Conservation (phyloP, 2,113 vertebrate species). For the Herpailurus yagouaroundi region DNA sequence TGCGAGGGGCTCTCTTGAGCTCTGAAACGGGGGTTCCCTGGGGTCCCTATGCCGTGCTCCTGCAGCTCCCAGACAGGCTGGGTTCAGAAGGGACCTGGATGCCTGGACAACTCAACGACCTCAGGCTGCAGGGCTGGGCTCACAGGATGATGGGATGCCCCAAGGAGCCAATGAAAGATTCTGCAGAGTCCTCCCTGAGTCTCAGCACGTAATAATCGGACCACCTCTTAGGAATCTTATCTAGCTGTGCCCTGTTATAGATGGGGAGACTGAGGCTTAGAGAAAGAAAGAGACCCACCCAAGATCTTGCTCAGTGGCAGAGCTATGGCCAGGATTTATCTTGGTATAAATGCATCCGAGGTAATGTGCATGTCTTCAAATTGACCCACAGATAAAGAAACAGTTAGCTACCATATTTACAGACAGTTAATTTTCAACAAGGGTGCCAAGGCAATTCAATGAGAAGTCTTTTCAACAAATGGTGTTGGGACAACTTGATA, state of each 20-base stretch:
- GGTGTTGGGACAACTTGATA: background rate
- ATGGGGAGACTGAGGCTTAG: background rate
- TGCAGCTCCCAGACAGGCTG: background rate
- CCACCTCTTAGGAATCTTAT: background rate
- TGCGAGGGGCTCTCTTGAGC: background rate
- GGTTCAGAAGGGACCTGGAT: background rate
- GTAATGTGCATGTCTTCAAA: background rate
- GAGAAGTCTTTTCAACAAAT: background rate
- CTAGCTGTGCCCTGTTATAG: background rate
- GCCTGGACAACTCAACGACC: background rate
- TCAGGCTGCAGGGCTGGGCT: background rate
- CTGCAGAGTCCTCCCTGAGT: background rate
- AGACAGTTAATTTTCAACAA: background rate
- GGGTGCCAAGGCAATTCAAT: background rate
- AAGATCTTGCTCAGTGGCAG: background rate
- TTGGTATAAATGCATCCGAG: background rate
- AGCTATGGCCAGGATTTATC: background rate
- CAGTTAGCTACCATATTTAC: background rate
- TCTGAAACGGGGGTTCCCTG: fast-evolving
- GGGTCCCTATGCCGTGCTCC: background rate
- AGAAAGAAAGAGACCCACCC: background rate
- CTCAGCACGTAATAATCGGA: background rate
- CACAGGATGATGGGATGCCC: fast-evolving
- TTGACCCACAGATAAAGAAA: background rate
- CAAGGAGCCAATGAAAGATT: background rate